Evolutionary conservation across 2,797 vertebrate species (phyloP).

Genomic region (Rhinogobio ventralis): DNA sequence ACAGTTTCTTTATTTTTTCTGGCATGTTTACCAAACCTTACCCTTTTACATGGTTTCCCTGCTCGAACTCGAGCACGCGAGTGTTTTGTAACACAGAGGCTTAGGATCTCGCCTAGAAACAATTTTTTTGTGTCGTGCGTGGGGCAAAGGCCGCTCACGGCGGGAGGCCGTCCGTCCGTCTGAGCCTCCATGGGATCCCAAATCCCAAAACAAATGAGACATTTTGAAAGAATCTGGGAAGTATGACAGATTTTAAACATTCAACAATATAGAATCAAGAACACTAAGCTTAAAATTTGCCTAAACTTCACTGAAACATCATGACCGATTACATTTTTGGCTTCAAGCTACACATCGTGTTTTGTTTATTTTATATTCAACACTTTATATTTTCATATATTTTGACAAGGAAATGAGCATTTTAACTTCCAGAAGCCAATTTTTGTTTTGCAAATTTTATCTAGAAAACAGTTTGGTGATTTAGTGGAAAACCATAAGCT

Average conservation of each 20-base stretch:
- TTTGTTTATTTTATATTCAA: neutral
- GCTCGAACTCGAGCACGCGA: conserved; percentile 17
- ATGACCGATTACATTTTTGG: neutral
- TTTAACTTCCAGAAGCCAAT: neutral
- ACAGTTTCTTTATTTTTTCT: conserved; percentile 70
- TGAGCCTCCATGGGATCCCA: neutral
- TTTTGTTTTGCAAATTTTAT: neutral
- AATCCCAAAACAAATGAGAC: conserved; percentile 30
- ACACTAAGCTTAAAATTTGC: neutral
- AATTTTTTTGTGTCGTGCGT: conserved; percentile 8
- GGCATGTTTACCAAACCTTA: conserved; percentile 63
- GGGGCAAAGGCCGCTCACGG: conserved; percentile 10
- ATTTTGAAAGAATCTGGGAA: conserved; percentile 30
- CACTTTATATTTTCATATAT: neutral
- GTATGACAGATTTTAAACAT: neutral
- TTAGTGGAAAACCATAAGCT: neutral
- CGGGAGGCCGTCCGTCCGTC: neutral
- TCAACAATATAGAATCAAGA: conserved; percentile 18
- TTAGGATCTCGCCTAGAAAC: conserved; percentile 29
- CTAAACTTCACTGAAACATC: neutral
- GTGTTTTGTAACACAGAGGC: conserved; percentile 50
- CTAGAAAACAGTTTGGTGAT: neutral
- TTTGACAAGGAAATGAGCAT: neutral
- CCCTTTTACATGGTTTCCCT: conserved; percentile 46
- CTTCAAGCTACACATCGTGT: neutral